Evolutionary conservation across 1,140 invertebrate genomes (phyloP), one percentile per base, ranked within the genome.

Genomic region (Hyles vespertilio): DNA sequence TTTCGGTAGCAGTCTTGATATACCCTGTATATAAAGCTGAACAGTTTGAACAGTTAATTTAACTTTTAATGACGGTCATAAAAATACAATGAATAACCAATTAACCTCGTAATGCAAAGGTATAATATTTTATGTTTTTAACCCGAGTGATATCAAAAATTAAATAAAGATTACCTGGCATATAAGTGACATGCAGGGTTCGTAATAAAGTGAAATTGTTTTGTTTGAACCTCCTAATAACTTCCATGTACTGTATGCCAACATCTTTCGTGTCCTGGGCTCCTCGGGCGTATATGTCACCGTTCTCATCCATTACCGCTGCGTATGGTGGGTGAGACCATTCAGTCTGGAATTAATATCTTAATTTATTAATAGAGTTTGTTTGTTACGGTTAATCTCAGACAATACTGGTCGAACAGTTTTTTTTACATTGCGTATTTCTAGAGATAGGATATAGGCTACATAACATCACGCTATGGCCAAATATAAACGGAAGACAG

Each of bases 261-360:
- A 95, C 92, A 77, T 92, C 93, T 86, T 96, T 96, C 91, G 95
- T 95, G 73, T 96, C 95, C 70, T 96, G 95, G 6, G 94, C 87
- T 47, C 96, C 96, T 50, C 96, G 90, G 1, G 92, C 96, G 85
- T 92, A 96, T 61, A 97, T 95, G 63, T 95, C 91, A 5, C 95
- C 95, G 47, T 94, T 90, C 10, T 91, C 91, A 74, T 95, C 93
- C 75, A 96, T 94, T 51, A 92, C 74, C 1, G 93, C 96, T 49
- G 84, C 89, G 85, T 96, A 97, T 22, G 96, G 95, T 49, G 94
- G 93, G 87, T 95, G 91, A 0, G 82, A 94, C 96, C 96, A 97
- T 69, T 92, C 90, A 44, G 94, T 80, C 79, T 84, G 52, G 36
- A 70, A 40, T 40, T 40, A 40, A 40, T 8, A 40, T 40, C 36